These are phyloP conservation scores for Macroteleia sp. DNA, from an alignment of 2,888 invertebrate species.

Conservation along the genomic window DNA sequence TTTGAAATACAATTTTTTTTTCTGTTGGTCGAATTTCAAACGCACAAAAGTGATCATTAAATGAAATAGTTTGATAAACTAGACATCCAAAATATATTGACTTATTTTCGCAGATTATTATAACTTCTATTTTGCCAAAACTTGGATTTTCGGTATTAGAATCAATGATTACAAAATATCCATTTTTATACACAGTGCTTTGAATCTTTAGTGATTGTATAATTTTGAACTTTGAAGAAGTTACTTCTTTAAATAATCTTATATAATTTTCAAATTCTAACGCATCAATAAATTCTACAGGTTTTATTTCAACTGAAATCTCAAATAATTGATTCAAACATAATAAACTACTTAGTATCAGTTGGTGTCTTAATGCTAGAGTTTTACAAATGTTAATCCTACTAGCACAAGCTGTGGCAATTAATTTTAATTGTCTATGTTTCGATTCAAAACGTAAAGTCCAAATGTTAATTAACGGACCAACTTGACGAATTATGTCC, in stretches of 20 bases:
- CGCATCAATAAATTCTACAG: not conserved
- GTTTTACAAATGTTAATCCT: not conserved
- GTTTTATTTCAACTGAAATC: not conserved
- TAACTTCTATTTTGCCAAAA: no score
- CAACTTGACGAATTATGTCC: constrained; percentile 15
- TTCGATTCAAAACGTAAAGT: constrained; percentile 31
- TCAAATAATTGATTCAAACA: no score
- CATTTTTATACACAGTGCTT: no score
- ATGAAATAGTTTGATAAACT: not conserved
- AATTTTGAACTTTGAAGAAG: no score
- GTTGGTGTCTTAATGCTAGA: not conserved
- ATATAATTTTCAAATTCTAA: no score
- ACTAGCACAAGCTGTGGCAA: not conserved
- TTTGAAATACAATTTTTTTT: no score
- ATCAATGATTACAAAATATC: no score
- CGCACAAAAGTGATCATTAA: not conserved
- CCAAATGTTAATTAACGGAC: not conserved
- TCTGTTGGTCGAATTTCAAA: not conserved
- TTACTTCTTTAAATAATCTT: no score
- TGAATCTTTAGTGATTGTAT: no score
- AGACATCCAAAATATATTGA: not conserved
- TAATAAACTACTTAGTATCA: not conserved
- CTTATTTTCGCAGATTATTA: no score
- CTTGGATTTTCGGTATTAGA: no score
- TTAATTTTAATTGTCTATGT: constrained; percentile 1